Evolutionary conservation across 2,797 vertebrate genomes (phyloP).

Genomic region (Pseudochromis fuscus): DNA sequence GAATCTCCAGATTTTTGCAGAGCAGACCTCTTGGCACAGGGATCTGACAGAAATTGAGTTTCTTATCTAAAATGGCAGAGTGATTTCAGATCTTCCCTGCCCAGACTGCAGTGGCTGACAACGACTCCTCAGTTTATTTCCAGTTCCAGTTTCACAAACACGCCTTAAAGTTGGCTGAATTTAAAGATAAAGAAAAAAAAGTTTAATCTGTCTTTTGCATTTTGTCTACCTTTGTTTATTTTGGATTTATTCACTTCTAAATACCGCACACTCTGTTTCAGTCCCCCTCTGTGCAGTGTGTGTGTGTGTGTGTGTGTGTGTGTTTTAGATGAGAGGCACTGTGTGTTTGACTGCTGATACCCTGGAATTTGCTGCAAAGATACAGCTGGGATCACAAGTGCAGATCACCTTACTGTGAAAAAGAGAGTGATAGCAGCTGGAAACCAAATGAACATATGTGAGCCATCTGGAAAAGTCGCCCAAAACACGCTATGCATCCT

Average conservation of each 20-base stretch:
- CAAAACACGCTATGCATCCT: slow-evolving; percentile 73
- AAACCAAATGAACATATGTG: slow-evolving; percentile 81
- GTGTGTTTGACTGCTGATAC: slow-evolving; percentile 69
- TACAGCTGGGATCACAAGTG: slow-evolving; percentile 74
- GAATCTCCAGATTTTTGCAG: slow-evolving; percentile 51
- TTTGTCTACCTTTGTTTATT: slow-evolving; percentile 23
- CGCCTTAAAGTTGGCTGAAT: not conserved
- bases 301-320: slow-evolving; percentile 40
- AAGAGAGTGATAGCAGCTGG: slow-evolving; percentile 78
- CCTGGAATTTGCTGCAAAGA: slow-evolving; percentile 74
- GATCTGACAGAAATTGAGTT: slow-evolving; percentile 72
- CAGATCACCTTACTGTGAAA: slow-evolving; percentile 82
- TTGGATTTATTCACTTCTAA: slow-evolving; percentile 7
- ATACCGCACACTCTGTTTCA: slow-evolving; percentile 14
- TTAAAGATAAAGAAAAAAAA: too few species aligned
- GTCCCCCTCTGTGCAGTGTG: slow-evolving; percentile 37
- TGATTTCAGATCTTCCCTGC: slow-evolving; percentile 72
- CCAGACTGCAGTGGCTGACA: slow-evolving; percentile 52
- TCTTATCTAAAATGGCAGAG: slow-evolving; percentile 79
- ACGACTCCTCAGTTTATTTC: slow-evolving; percentile 57
- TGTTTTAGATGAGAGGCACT: slow-evolving; percentile 49
- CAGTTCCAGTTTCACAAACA: slow-evolving; percentile 54
- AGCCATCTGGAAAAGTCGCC: slow-evolving; percentile 82
- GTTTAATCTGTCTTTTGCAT: not conserved
- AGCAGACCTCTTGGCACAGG: slow-evolving; percentile 62